phyloP scores from a whole-genome alignment of 2,797 vertebrate genomes.

The Myotis vivesi region DNA sequence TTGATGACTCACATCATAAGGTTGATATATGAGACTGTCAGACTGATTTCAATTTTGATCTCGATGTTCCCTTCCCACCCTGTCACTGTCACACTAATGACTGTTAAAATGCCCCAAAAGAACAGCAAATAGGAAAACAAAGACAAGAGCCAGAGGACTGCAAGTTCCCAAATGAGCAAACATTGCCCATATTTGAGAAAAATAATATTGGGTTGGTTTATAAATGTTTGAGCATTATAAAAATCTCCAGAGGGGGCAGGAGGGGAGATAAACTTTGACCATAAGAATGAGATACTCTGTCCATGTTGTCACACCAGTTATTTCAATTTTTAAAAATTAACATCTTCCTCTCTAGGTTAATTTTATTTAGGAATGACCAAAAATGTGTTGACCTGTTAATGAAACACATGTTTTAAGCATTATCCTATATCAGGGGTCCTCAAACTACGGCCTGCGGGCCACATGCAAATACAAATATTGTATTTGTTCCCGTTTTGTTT shows the following conservation, averaged over 20 bases:
- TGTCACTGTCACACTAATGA: conserved; percentile 21
- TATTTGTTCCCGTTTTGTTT: no score
- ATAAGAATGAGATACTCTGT: conserved; percentile 47
- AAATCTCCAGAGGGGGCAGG: conserved; percentile 44
- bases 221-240: conserved; percentile 57
- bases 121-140: conserved; percentile 38
- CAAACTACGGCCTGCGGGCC: no score
- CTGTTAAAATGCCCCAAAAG: conserved; percentile 37
- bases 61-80: not conserved
- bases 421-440: no score
- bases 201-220: conserved; percentile 54
- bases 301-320: conserved; percentile 34
- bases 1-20: not conserved
- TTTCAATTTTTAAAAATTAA: conserved; percentile 52
- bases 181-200: conserved; percentile 59
- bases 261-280: conserved; percentile 66
- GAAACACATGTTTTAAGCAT: not conserved
- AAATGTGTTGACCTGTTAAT: not conserved
- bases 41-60: conserved; percentile 31
- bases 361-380: conserved; percentile 12
- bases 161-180: conserved; percentile 52
- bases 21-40: not conserved
- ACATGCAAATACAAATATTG: no score
- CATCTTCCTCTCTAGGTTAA: conserved; percentile 40
- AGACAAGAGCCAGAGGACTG: conserved; percentile 14